Base-by-base conservation (phyloP, 2,113 vertebrate genomes). In the Anhinga anhinga region DNA sequence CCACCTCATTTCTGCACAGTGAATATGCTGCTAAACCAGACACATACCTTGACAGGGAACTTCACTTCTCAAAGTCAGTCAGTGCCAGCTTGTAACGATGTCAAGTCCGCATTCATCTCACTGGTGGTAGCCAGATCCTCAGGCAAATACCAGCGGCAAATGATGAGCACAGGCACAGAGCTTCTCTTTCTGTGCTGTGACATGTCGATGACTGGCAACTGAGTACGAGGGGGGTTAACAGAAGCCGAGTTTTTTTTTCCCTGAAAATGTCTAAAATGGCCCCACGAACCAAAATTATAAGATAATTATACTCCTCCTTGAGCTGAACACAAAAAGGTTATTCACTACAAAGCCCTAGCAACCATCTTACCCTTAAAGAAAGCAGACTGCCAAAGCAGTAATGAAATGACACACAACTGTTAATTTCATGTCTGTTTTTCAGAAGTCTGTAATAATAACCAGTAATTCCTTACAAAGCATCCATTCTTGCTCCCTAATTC, bases 391-490 rank as follows among this genome's bases (percentile, higher is more conserved):
- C 95, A 96, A 97, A 96, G 98, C 93, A 93, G 97, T 90, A 95
- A 97, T 95, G 97, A 96, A 97, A 76, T 77, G 90, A 96, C 94
- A 88, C 95, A 96, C 79, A 97, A 88, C 97, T 98, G 96, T 93
- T 98, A 94, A 98, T 98, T 98, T 96, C 88, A 88, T 59, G 83
- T 94, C 97, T 97, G 91, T 95, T 98, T 98, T 96, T 94, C 97
- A 97, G 74, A 97, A 96, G 96, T 90, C 96, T 94, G 96, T 94
- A 95, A 95, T 96, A 98, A 98, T 83, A 97, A 91, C 96, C 95
- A 97, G 88, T 95, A 98, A 97, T 98, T 98, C 97, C 94, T 94
- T 58, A 21, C 92, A 98, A 97, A 97, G 95, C 88, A 95, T 69
- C 94, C 84, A 82, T 97, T 97, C 95, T 96, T 88, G 55, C 66